These are phyloP conservation scores for Ploceus nigricollis DNA, from an alignment of 2,113 vertebrate species.

Conservation along the genomic window DNA sequence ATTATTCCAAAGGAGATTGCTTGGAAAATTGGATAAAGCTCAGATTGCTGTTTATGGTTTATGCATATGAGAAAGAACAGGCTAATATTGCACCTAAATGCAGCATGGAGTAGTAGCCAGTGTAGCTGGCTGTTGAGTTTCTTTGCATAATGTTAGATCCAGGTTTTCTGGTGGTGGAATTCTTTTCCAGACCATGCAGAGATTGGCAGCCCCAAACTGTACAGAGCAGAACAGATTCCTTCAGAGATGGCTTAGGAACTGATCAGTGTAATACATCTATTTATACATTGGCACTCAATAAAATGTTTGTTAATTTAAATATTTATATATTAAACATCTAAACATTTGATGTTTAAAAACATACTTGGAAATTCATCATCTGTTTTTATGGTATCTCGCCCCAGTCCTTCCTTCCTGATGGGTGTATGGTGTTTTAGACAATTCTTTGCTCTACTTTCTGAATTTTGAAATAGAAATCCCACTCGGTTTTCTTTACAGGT, in stretches of 20 bases:
- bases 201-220: not conserved
- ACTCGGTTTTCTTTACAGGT: not conserved
- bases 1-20: not conserved
- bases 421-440: not conserved
- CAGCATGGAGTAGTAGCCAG: not conserved
- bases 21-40: slow-evolving; percentile 10
- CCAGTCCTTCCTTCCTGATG: not conserved
- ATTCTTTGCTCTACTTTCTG: not conserved
- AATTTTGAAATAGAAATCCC: not conserved
- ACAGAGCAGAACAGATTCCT: not conserved
- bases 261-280: not conserved
- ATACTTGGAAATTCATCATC: not conserved
- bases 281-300: not conserved
- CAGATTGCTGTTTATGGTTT: not conserved
- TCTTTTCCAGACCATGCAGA: not conserved
- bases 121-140: not conserved
- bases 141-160: not conserved
- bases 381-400: not conserved
- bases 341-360: not conserved
- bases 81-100: not conserved
- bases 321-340: not conserved
- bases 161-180: not conserved
- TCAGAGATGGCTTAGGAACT: not conserved
- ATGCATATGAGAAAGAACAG: not conserved
- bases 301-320: not conserved